A percentile compares a stretch with the other conserved stretches of the same genome.
phyloP scores from a whole-genome alignment of 1,140 invertebrate genomes.

The Thrips palmi region DNA sequence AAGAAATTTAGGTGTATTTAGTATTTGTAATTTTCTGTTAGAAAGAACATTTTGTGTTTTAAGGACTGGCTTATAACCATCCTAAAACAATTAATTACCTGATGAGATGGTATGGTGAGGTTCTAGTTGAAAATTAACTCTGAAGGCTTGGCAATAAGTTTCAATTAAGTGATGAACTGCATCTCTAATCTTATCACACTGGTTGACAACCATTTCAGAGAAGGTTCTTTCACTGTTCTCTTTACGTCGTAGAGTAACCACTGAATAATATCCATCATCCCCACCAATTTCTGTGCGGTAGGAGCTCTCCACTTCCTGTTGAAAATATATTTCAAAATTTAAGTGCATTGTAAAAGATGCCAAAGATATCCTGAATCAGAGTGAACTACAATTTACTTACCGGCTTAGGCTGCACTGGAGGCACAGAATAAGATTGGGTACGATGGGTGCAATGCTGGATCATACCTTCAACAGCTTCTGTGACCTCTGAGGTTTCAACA shows the following conservation, averaged over 20 bases:
- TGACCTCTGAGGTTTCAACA: constrained; percentile 71
- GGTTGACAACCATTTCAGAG: constrained; percentile 33
- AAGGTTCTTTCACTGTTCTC: not conserved
- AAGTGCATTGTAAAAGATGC: too few species aligned
- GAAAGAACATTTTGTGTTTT: constrained; percentile 43
- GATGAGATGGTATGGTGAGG: constrained; percentile 18
- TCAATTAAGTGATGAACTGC: constrained; percentile 57
- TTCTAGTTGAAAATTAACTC: constrained; percentile 56
- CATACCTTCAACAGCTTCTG: constrained; percentile 49
- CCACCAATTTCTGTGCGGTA: constrained; percentile 24
- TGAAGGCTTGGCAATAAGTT: constrained; percentile 64
- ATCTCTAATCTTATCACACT: constrained; percentile 46
- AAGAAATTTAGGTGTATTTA: constrained; percentile 10
- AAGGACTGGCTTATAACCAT: constrained; percentile 13
- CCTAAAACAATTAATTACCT: constrained; percentile 4
- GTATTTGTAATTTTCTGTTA: too few species aligned
- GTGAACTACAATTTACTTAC: not conserved
- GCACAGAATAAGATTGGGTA: constrained; percentile 15
- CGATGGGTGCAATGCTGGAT: constrained; percentile 35
- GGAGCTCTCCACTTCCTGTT: constrained; percentile 24
- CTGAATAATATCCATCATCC: constrained; percentile 38
- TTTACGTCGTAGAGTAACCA: constrained; percentile 32
- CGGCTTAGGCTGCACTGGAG: not conserved
- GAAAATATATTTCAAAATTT: constrained; percentile 7
- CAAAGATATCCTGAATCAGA: too few species aligned